phyloP scores from a whole-genome alignment of 2,113 vertebrate species.

The Osmerus mordax region DNA sequence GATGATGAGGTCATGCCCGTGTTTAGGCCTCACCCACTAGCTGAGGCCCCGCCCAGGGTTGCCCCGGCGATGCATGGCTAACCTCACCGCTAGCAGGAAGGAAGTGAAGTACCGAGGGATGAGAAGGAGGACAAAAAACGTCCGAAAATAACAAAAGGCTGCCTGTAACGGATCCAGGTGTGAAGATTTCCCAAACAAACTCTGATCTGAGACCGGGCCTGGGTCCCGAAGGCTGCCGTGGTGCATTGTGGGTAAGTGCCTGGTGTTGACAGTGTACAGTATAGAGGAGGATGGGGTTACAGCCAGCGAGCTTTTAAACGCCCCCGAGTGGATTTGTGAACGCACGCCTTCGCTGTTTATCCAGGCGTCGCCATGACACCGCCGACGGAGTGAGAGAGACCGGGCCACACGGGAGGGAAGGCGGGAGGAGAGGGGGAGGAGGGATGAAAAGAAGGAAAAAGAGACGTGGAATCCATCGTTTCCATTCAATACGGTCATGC shows the following conservation, averaged over 20 bases:
- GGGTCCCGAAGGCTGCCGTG: not conserved
- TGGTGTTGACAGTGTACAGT: slow-evolving; percentile 51
- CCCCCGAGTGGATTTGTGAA: slow-evolving; percentile 49
- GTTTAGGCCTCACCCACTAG: no score
- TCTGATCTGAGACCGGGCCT: slow-evolving; percentile 3
- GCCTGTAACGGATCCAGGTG: slow-evolving; percentile 46
- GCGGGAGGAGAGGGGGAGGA: not conserved
- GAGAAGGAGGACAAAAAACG: slow-evolving; percentile 17
- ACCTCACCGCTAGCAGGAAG: not conserved
- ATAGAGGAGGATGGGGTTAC: slow-evolving; percentile 54
- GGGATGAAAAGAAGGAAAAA: not conserved
- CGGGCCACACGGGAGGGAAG: not conserved
- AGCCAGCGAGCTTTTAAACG: slow-evolving; percentile 58
- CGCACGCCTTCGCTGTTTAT: slow-evolving; percentile 23
- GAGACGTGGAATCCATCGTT: no score
- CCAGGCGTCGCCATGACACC: slow-evolving; percentile 16
- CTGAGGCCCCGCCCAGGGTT: no score
- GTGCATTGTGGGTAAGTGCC: slow-evolving; percentile 42
- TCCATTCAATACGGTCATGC: not conserved
- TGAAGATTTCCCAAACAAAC: slow-evolving; percentile 33
- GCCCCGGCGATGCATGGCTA: no score
- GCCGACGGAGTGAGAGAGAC: not conserved
- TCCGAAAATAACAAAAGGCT: slow-evolving; percentile 6
- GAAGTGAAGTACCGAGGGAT: slow-evolving; percentile 2
- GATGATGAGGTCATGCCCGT: no score